Conservation (phyloP, 2,113 vertebrate genomes). For the Leptobrachium ailaonicum region DNA sequence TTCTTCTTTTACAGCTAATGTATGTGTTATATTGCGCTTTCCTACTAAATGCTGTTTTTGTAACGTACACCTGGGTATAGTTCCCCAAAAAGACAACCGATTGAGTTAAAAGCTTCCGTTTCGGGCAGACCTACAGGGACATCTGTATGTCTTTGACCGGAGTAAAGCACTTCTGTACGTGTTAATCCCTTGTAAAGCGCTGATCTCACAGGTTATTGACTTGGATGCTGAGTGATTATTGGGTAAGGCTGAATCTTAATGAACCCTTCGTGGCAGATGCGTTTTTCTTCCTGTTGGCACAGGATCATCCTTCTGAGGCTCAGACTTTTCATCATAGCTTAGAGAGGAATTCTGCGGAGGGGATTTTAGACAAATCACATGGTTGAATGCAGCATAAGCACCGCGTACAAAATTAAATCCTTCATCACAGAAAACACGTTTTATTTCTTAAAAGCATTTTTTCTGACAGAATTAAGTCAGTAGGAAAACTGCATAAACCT, state of each 20-base stretch:
- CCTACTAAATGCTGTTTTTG: not conserved
- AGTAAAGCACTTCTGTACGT: constrained; percentile 40
- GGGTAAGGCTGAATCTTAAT: constrained; percentile 34
- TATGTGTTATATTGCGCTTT: no score
- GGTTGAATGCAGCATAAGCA: constrained; percentile 13
- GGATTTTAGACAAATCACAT: constrained; percentile 30
- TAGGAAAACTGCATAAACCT: not conserved
- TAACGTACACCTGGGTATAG: constrained; percentile 10
- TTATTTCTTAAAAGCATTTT: constrained; percentile 9
- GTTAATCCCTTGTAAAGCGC: constrained; percentile 40
- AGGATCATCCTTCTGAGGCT: constrained; percentile 19
- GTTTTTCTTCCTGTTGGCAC: constrained; percentile 25
- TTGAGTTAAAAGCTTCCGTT: constrained; percentile 43
- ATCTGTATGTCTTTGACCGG: constrained; percentile 37
- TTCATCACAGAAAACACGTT: not conserved
- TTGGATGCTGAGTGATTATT: constrained; percentile 43
- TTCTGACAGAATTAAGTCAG: not conserved
- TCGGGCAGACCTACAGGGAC: constrained; percentile 15
- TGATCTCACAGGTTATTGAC: constrained; percentile 37
- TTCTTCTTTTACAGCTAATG: no score
- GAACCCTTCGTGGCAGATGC: constrained; percentile 37
- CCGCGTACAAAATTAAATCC: constrained; percentile 14
- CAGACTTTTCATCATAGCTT: constrained; percentile 29
- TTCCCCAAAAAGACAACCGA: constrained; percentile 14
- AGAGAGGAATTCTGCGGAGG: constrained; percentile 2